phyloP scores from a whole-genome alignment of 1,140 invertebrate genomes.

The Drosophila ananassae region DNA sequence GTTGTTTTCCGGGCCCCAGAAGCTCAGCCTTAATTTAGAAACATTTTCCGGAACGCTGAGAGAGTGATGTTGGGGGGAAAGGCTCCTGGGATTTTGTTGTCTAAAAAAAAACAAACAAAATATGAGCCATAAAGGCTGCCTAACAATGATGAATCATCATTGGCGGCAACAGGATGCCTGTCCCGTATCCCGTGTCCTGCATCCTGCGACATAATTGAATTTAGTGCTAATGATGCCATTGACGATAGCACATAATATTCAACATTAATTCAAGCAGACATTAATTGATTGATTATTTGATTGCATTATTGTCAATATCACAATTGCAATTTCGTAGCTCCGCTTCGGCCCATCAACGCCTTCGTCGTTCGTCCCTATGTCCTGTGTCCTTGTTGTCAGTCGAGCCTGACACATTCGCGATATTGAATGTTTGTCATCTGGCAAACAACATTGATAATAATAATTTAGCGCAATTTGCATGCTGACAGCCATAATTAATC shows the following conservation, averaged over 20 bases:
- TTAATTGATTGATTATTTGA: constrained; percentile 82
- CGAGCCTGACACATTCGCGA: constrained; percentile 40
- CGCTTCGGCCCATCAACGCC: constrained; percentile 18
- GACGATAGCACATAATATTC: constrained; percentile 76
- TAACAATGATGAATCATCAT: constrained; percentile 74
- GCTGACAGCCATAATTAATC: constrained; percentile 76
- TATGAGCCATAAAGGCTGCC: constrained; percentile 14
- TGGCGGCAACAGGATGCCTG: constrained; percentile 18
- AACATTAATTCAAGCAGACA: constrained; percentile 76
- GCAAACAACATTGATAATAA: constrained; percentile 57
- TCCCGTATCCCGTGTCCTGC: background rate
- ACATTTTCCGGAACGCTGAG: background rate
- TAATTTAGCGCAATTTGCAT: constrained; percentile 77
- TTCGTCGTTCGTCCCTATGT: constrained; percentile 1
- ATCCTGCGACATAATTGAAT: constrained; percentile 67
- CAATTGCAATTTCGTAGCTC: constrained; percentile 65
- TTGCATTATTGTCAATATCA: constrained; percentile 80
- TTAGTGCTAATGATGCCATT: constrained; percentile 82
- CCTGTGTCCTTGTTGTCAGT: constrained; percentile 37
- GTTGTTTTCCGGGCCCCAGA: background rate
- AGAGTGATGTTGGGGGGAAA: constrained; percentile 21
- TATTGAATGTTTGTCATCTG: constrained; percentile 24
- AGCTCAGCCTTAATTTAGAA: constrained; percentile 22
- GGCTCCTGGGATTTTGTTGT: constrained; percentile 27
- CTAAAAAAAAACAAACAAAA: background rate